Evolutionary conservation across 1,140 invertebrate genomes (phyloP).

Genomic region (Sitodiplosis mosellana): DNA sequence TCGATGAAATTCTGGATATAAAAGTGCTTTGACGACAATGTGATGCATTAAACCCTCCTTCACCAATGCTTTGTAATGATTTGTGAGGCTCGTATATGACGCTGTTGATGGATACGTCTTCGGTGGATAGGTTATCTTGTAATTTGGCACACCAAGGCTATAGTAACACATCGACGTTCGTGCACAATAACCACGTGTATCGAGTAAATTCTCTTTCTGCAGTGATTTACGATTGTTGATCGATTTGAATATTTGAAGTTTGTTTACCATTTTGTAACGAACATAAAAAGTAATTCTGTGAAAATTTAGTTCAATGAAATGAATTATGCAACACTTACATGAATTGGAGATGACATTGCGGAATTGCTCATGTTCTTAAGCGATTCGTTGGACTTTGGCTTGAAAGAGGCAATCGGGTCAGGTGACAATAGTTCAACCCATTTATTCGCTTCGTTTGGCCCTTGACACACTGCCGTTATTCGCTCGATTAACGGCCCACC

Average conservation of each 20-base stretch:
- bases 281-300: too few species aligned
- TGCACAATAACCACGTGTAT: conserved; percentile 30
- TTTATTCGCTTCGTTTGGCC: conserved; percentile 60
- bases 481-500: conserved; percentile 79
- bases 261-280: not conserved
- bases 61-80: conserved; percentile 51
- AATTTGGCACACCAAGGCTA: conserved; percentile 27
- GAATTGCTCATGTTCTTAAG: not conserved
- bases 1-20: conserved; percentile 37
- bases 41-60: conserved; percentile 47
- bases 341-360: not conserved
- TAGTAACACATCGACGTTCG: conserved; percentile 28
- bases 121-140: conserved; percentile 37
- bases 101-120: conserved; percentile 41
- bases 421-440: conserved; percentile 63
- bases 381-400: not conserved
- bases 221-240: too few species aligned
- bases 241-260: not conserved
- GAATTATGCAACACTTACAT: not conserved
- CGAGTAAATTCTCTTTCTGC: conserved; percentile 15
- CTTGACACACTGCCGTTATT: conserved; percentile 70
- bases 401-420: conserved; percentile 18
- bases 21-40: conserved; percentile 48
- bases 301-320: not conserved
- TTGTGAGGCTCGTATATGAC: conserved; percentile 50